Percentiles rank a stretch among this genome's conserved stretches.
These are phyloP conservation scores for Aramus guarauna DNA, from an alignment of 2,113 vertebrate species.

Conservation along the genomic window DNA sequence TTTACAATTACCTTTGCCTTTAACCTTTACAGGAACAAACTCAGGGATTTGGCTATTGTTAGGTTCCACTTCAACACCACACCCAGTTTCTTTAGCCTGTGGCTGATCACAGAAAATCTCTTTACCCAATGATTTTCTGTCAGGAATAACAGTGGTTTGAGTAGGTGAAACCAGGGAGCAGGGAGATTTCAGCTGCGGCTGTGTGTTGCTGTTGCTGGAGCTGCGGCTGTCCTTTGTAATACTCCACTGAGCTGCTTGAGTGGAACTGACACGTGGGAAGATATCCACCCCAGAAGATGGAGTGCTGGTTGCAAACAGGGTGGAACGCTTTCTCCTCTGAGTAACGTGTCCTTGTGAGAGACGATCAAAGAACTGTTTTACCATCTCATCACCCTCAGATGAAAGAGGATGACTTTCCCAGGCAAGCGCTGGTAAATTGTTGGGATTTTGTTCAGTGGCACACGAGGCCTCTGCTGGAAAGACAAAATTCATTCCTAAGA, in stretches of 20 bases:
- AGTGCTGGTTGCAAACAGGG: conserved; percentile 8
- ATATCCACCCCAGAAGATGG: not conserved
- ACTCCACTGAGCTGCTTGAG: not conserved
- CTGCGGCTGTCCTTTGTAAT: not conserved
- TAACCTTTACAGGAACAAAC: conserved; percentile 15
- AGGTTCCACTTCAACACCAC: not conserved
- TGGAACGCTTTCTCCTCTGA: conserved; percentile 43
- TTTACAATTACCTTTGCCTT: conserved; percentile 18
- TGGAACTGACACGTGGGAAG: not conserved
- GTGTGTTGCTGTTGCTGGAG: not conserved
- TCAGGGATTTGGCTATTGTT: not conserved
- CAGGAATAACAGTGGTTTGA: not conserved
- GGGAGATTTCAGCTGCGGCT: not conserved
- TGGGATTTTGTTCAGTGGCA: not conserved
- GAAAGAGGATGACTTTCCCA: not conserved
- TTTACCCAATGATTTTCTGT: not conserved
- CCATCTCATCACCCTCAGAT: not conserved
- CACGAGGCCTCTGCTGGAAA: conserved; percentile 10
- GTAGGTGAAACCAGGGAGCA: not conserved
- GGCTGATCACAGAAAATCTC: not conserved
- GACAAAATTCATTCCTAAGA: not conserved
- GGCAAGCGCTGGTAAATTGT: not conserved
- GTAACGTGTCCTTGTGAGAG: conserved; percentile 34
- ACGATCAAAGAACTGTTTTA: not conserved
- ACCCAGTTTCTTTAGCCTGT: not conserved